phyloP scores from a whole-genome alignment of 1,140 invertebrate genomes.

The Araneus ventricosus region DNA sequence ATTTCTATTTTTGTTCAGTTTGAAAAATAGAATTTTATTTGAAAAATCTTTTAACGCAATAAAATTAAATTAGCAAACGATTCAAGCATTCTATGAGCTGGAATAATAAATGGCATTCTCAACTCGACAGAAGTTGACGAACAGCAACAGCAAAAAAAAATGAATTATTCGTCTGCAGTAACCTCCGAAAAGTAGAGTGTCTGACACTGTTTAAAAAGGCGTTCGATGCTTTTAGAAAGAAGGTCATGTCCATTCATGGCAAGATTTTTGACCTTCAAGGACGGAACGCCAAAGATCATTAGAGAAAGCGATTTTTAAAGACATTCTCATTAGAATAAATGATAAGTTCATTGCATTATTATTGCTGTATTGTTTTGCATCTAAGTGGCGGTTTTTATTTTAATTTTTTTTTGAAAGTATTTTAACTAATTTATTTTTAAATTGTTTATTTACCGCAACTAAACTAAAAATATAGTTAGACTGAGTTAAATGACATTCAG shows the following conservation, averaged over 20 bases:
- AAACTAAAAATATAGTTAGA: too few species aligned
- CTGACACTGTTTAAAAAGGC: slow-evolving; percentile 55
- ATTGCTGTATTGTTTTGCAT: background rate
- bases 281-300: slow-evolving; percentile 10
- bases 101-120: too few species aligned
- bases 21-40: too few species aligned
- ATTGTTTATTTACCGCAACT: too few species aligned
- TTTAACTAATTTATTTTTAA: background rate
- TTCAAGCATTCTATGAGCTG: too few species aligned
- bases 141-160: background rate
- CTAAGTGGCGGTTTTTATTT: background rate
- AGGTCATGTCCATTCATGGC: slow-evolving; percentile 58
- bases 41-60: too few species aligned
- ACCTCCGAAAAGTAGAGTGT: slow-evolving; percentile 24
- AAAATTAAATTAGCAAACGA: too few species aligned
- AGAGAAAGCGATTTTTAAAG: slow-evolving; percentile 49
- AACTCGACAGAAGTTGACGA: background rate
- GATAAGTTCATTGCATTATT: slow-evolving; percentile 30
- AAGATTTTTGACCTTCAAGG: slow-evolving; percentile 55
- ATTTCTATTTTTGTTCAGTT: too few species aligned
- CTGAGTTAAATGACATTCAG: too few species aligned
- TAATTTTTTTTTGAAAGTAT: background rate
- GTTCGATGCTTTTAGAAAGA: slow-evolving; percentile 26
- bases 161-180: background rate
- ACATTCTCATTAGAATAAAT: slow-evolving; percentile 25